phyloP scores from a whole-genome alignment of 2,888 invertebrate genomes.

The Drosophila buzzatii region DNA sequence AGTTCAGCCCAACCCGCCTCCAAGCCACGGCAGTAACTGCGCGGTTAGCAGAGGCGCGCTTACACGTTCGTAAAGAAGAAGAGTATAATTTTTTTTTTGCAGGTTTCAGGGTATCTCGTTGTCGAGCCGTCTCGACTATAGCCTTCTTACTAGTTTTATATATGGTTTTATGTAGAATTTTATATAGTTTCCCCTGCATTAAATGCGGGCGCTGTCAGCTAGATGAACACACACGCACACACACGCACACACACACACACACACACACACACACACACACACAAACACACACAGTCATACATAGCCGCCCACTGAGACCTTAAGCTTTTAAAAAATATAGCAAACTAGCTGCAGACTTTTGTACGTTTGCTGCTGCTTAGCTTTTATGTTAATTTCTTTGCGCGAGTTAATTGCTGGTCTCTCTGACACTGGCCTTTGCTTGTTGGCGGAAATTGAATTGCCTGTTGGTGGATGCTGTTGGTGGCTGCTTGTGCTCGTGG shows the following conservation, averaged over 20 bases:
- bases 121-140: no score
- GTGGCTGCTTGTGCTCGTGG: slow-evolving; percentile 18
- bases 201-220: slow-evolving; percentile 62
- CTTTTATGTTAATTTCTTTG: slow-evolving; percentile 72
- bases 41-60: no score
- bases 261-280: background rate
- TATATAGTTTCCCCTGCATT: slow-evolving; percentile 33
- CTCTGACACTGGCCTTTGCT: slow-evolving; percentile 47
- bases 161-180: slow-evolving; percentile 39
- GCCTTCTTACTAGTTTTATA: no score
- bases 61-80: no score
- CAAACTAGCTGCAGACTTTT: slow-evolving; percentile 67
- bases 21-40: no score
- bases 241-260: slow-evolving; percentile 17
- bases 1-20: no score
- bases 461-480: slow-evolving; percentile 38
- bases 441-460: slow-evolving; percentile 76
- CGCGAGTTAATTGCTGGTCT: slow-evolving; percentile 69
- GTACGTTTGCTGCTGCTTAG: slow-evolving; percentile 52
- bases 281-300: slow-evolving; percentile 9
- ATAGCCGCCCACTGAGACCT: slow-evolving; percentile 33
- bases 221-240: slow-evolving; percentile 27
- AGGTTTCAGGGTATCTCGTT: no score
- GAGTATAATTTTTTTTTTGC: no score
- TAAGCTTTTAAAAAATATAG: slow-evolving; percentile 38